Evolutionary conservation across 2,888 invertebrate genomes (phyloP).

Genomic region (Hetaerina titia): DNA sequence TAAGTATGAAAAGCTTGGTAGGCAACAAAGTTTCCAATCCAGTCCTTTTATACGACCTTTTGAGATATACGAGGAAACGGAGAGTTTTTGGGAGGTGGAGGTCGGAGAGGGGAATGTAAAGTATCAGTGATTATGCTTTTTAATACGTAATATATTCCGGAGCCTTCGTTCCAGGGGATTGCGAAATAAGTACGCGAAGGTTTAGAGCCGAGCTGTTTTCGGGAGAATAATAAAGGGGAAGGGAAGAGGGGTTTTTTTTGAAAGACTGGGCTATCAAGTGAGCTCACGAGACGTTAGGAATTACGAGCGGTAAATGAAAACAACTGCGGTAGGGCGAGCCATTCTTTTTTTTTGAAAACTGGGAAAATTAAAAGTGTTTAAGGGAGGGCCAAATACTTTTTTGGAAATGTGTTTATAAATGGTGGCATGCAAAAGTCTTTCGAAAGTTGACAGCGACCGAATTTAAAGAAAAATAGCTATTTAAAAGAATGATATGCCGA

Average conservation of each 20-base stretch:
- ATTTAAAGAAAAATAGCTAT: not conserved
- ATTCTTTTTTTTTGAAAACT: not conserved
- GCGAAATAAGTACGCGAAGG: constrained; percentile 24
- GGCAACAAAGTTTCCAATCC: constrained; percentile 49
- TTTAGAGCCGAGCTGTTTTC: not conserved
- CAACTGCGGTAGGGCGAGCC: not conserved
- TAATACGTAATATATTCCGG: constrained; percentile 20
- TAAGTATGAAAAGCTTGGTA: not conserved
- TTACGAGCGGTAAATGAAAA: constrained; percentile 32
- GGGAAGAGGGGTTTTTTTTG: not conserved
- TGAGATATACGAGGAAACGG: not conserved
- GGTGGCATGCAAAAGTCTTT: not conserved
- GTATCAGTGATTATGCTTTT: constrained; percentile 39
- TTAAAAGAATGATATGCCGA: not conserved
- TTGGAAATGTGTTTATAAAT: not conserved
- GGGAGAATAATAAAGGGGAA: not conserved
- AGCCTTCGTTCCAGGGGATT: not conserved
- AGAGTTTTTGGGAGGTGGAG: not conserved
- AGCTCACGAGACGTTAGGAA: constrained; percentile 22
- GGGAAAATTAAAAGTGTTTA: constrained; percentile 16
- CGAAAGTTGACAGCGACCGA: not conserved
- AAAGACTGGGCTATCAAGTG: constrained; percentile 4
- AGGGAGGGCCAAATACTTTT: not conserved
- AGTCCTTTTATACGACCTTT: constrained; percentile 31
- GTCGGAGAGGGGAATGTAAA: not conserved